These are phyloP conservation scores for Proisotoma minuta DNA, from an alignment of 2,888 invertebrate genomes.

Conservation along the genomic window DNA sequence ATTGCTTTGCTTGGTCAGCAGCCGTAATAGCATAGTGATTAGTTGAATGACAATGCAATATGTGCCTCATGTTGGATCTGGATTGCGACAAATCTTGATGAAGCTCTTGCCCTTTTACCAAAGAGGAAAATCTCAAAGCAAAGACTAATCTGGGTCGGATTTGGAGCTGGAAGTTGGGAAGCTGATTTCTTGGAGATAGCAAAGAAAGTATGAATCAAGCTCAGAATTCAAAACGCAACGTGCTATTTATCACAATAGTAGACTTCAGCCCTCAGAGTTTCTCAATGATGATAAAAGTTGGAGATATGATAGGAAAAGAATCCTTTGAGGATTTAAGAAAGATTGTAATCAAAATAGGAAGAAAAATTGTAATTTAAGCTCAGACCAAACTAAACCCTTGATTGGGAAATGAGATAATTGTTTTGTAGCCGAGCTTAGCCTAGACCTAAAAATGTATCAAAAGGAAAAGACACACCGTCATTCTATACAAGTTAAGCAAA, in stretches of 20 bases:
- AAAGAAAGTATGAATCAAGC: constrained; percentile 3
- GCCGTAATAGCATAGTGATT: neutral
- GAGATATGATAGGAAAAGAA: neutral
- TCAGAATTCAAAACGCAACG: no score
- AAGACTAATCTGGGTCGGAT: no score
- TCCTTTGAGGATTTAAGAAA: constrained; percentile 6
- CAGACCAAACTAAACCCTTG: neutral
- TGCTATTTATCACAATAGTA: neutral
- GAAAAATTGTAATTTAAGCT: constrained; percentile 6
- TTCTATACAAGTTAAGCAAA: neutral
- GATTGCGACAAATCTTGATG: constrained; percentile 1
- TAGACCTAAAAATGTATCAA: neutral
- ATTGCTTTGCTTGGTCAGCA: neutral
- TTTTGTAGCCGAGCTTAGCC: neutral
- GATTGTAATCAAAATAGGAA: constrained; percentile 2
- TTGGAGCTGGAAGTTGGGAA: no score
- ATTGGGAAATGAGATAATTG: constrained; percentile 5
- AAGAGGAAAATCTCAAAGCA: no score
- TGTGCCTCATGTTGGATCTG: neutral
- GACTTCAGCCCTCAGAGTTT: neutral
- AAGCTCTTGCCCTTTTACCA: neutral
- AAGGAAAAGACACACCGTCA: neutral
- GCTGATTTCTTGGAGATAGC: no score
- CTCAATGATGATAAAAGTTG: no score
- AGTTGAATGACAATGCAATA: neutral